Base-by-base conservation (phyloP, 2,888 invertebrate genomes). In the Atrina japonica region DNA sequence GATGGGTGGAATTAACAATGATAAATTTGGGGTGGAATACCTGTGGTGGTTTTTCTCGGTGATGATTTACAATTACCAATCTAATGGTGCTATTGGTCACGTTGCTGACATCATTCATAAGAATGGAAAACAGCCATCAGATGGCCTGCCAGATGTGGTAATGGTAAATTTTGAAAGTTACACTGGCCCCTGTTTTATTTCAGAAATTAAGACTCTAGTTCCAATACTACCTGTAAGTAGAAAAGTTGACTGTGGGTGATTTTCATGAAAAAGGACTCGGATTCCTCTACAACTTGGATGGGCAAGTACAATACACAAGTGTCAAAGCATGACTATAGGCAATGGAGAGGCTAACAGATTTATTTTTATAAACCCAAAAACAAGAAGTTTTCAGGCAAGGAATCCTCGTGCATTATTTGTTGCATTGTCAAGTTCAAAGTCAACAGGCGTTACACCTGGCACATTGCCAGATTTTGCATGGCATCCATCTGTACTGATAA, bases 291-390 rank as follows among this genome's bases (percentile, higher is more conserved):
- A 71, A 5, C 64, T 80, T 21, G 77, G 76, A 5, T 77, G 78
- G 80, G 80, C 65, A 21, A 73, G 73, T 3, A 78, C 80, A 14
- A 78, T 78, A 11, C 79, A 81, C 30, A 29, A 55, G 6, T 80
- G 81, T 53, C 79, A 81, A 58, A 78, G 81, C 1, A 79, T 81
- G 79, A 80, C 81, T 2, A 78, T 80, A 27, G 81, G 78, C 3
- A 5, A 66, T 14, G 73, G 68, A 5, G 73, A 81, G 55, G 2
- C 61, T 9, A 73, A 73, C 35, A 25, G 74, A 11, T 78, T 75
- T 55, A 76, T 78, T 43, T 50, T 78, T 11, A 81, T 77, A 14
- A 61, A 77, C 41, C 76, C 78, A 30, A 75, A 76, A 35, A 59
- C 66, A 27, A 70, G 30, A 18, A 18, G 16, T 14, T 80, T 78